Evolutionary conservation across 1,140 invertebrate species (phyloP).

Genomic region (Drosophila nikananu): DNA sequence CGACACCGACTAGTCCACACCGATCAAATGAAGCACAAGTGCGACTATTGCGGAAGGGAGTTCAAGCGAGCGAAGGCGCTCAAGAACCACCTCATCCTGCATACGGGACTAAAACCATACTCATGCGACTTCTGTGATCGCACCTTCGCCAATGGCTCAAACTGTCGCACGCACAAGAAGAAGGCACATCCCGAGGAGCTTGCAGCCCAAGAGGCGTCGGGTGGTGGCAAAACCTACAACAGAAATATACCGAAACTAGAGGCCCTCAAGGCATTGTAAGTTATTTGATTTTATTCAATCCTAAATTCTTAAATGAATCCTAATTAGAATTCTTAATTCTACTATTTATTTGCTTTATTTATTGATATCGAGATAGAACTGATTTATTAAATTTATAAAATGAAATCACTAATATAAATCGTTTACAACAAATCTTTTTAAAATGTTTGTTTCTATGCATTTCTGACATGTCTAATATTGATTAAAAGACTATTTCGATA

Average conservation of each 20-base stretch:
- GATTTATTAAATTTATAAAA: no score
- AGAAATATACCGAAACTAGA: slow-evolving; percentile 83
- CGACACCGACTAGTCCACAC: slow-evolving; percentile 86
- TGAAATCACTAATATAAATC: no score
- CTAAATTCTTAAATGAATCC: no score
- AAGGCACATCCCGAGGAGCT: slow-evolving; percentile 85
- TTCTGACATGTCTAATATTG: no score
- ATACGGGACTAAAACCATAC: slow-evolving; percentile 86
- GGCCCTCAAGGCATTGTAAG: slow-evolving; percentile 76
- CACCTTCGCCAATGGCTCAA: slow-evolving; percentile 86
- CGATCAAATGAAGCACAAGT: slow-evolving; percentile 85
- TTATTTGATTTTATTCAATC: background rate
- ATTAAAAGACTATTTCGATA: background rate
- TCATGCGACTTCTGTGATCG: slow-evolving; percentile 86
- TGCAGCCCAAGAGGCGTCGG: slow-evolving; percentile 80
- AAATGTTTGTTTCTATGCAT: no score
- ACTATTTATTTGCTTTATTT: no score
- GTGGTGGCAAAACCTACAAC: slow-evolving; percentile 70
- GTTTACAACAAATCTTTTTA: no score
- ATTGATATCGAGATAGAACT: no score
- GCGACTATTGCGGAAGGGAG: slow-evolving; percentile 78
- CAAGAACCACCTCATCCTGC: slow-evolving; percentile 85
- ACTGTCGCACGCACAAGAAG: slow-evolving; percentile 86
- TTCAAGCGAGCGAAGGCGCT: slow-evolving; percentile 85
- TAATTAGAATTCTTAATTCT: no score